Evolutionary conservation across 2,113 vertebrate genomes (phyloP).

Genomic region (Jaculus jaculus): DNA sequence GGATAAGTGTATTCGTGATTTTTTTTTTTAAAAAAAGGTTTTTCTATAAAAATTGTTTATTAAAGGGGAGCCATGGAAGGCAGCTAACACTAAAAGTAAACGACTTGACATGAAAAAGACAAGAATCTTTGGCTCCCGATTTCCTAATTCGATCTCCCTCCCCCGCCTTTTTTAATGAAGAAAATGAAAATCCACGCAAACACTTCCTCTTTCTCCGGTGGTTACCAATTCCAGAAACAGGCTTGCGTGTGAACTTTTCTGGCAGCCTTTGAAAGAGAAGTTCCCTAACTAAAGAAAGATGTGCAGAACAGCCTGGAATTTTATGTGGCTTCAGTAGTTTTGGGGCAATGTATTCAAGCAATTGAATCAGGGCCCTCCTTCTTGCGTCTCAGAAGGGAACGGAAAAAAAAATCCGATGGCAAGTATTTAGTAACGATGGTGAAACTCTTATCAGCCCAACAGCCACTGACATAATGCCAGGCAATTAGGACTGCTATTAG

Average conservation of each 20-base stretch:
- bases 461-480: neutral
- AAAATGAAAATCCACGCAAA: conserved; percentile 18
- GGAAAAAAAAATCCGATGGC: no score
- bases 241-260: neutral
- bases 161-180: neutral
- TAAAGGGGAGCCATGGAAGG: neutral
- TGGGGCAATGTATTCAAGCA: neutral
- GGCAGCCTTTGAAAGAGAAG: conserved; percentile 43
- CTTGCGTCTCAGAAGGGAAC: neutral
- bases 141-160: neutral
- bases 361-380: neutral
- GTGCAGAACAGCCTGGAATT: conserved; percentile 27
- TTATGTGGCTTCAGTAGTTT: neutral
- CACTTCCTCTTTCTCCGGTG: conserved; percentile 42
- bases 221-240: conserved; percentile 33
- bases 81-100: conserved; percentile 1
- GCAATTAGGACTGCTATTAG: neutral
- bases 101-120: neutral
- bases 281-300: conserved; percentile 31
- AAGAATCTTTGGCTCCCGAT: neutral
- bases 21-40: neutral
- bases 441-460: neutral
- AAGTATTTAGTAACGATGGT: neutral
- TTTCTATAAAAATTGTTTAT: neutral
- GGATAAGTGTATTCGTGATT: neutral